Conservation (phyloP, 2,888 invertebrate genomes). For the Drosophila parthenogenetica region DNA sequence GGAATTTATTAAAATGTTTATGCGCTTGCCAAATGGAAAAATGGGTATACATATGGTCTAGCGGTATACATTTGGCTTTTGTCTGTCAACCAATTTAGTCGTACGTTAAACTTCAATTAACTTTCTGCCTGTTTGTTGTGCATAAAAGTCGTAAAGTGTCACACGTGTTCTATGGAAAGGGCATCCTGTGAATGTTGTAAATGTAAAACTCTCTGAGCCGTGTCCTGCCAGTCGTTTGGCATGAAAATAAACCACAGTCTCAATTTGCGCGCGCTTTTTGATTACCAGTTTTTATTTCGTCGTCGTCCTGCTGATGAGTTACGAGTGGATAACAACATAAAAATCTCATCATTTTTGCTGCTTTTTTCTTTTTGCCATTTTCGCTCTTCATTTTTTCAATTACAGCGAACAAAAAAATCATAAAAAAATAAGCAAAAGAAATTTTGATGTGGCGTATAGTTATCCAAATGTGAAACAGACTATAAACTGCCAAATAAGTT, state of each 20-base stretch:
- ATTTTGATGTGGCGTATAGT: slow-evolving; percentile 52
- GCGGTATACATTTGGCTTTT: neutral
- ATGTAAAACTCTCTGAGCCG: slow-evolving; percentile 44
- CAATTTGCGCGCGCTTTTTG: slow-evolving; percentile 55
- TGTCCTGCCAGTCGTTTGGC: slow-evolving; percentile 40
- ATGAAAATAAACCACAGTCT: slow-evolving; percentile 65
- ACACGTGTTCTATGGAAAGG: slow-evolving; percentile 46
- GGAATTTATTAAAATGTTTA: slow-evolving; percentile 7
- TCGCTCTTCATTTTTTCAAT: slow-evolving; percentile 55
- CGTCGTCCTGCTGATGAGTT: slow-evolving; percentile 49
- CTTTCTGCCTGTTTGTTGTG: slow-evolving; percentile 41
- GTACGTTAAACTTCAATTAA: slow-evolving; percentile 63
- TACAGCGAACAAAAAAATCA: slow-evolving; percentile 49
- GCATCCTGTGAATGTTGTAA: slow-evolving; percentile 37
- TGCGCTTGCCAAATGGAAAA: neutral
- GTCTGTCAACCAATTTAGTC: slow-evolving; percentile 17
- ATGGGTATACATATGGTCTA: neutral
- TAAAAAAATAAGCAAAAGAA: slow-evolving; percentile 6
- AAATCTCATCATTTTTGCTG: slow-evolving; percentile 59
- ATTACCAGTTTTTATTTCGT: slow-evolving; percentile 71
- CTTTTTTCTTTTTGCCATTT: slow-evolving; percentile 1
- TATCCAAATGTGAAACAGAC: slow-evolving; percentile 57
- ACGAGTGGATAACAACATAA: slow-evolving; percentile 72
- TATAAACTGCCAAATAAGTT: slow-evolving; percentile 64
- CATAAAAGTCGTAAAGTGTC: slow-evolving; percentile 67